Evolutionary conservation across 2,113 vertebrate genomes (phyloP), one percentile per base, ranked within the genome.

Genomic region (Cololabis saira): DNA sequence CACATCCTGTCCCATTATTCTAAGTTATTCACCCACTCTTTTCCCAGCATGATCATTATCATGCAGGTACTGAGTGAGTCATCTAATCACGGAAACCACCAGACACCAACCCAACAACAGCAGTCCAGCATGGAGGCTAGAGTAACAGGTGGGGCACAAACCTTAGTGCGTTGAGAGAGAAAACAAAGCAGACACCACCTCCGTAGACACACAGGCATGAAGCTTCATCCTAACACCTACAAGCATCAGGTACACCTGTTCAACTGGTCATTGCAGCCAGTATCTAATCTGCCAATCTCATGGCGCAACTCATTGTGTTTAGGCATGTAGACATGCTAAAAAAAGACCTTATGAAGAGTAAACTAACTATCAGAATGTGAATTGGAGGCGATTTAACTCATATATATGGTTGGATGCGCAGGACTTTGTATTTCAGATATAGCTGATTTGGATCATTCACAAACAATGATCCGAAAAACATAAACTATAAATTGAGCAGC

Each of bases 161-260:
- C n/a, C n/a, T 56, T 70, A 76, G 55, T 82, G 83, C 84, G 71
- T 40, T 24, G 45, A 42, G 41, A 49, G 74, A 68, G 69, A 57
- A 84, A 76, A 88, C 78, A 82, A 86, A 86, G 76, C 33, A 21
- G 37, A 30, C 3, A 48, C 40, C 13, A 17, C 71, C 60, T 68
- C 47, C 37, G 54, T 40, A 84, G 83, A 86, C 83, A 82, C 71
- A 68, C 78, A 76, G 81, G 74, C 76, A 55, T 78, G 80, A 61
- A 55, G 61, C 73, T 74, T 71, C 65, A 64, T 22, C 18, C 30
- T 64, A 45, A 71, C 54, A 41, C 67, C 72, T 12, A 11, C 15
- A 0, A 1, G 37, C 24, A 27, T 27, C 5, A 27, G 24, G 24
- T 27, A 27, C 24, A 27, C 24, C 24, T 5, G 24, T 27, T 27